Conservation (phyloP, 2,113 vertebrate genomes). For the Amphiprion ocellaris region DNA sequence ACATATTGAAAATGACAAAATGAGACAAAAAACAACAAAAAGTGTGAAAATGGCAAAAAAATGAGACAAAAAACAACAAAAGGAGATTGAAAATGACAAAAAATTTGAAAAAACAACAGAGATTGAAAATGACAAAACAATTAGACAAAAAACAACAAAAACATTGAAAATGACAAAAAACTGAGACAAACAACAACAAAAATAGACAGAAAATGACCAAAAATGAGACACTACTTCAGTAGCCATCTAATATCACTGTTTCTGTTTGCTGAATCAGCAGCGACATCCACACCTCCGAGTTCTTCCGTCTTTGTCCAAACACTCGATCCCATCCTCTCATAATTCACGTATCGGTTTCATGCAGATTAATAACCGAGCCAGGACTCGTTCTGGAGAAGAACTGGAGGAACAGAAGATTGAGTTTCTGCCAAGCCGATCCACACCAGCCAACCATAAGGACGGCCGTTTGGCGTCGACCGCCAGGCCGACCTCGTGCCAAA, state of each 20-base stretch:
- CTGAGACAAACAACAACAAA: no score
- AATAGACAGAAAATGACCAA: no score
- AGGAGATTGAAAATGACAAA: no score
- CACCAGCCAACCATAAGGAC: slow-evolving; percentile 30
- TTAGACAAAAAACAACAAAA: no score
- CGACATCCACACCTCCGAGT: slow-evolving; percentile 49
- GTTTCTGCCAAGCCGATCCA: slow-evolving; percentile 31
- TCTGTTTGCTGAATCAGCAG: slow-evolving; percentile 52
- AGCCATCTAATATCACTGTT: neutral
- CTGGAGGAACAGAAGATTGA: slow-evolving; percentile 10
- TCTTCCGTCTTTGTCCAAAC: no score
- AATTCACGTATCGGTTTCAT: neutral
- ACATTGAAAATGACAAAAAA: no score
- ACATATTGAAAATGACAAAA: no score
- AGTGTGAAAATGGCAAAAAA: no score
- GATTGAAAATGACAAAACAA: no score
- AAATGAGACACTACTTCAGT: neutral
- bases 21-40: no score
- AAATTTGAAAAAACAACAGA: no score
- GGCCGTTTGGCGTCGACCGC: slow-evolving; percentile 19
- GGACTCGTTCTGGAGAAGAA: slow-evolving; percentile 2
- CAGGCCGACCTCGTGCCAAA: slow-evolving; percentile 43
- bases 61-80: no score
- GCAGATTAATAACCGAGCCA: neutral
- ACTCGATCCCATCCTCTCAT: slow-evolving; percentile 1